Evolutionary conservation across 2,113 vertebrate genomes (phyloP).

Genomic region (Syngnathus floridae): DNA sequence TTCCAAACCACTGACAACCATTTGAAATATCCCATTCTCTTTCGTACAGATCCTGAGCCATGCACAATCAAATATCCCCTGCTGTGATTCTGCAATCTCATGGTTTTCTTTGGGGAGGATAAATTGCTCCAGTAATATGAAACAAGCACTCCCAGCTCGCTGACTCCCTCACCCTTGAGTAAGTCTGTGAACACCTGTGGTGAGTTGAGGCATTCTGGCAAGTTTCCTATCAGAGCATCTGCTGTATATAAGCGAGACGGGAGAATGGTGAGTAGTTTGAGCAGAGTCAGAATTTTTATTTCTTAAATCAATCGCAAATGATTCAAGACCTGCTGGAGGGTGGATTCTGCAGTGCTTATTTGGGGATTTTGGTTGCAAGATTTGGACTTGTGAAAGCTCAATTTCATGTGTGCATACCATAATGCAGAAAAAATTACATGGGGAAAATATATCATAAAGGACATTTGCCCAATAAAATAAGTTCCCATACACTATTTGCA

Average conservation of each 20-base stretch:
- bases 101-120: conserved; percentile 54
- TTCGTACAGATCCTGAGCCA: conserved; percentile 23
- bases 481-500: not conserved
- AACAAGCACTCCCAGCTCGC: conserved; percentile 41
- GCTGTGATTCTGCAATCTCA: conserved; percentile 41
- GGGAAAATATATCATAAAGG: too few species aligned
- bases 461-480: too few species aligned
- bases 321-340: conserved; percentile 44
- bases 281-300: conserved; percentile 42
- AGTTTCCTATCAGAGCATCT: conserved; percentile 65
- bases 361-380: conserved; percentile 14
- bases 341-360: conserved; percentile 26
- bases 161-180: conserved; percentile 48
- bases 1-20: conserved; percentile 10
- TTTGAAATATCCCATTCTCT: conserved; percentile 28
- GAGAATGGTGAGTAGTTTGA: conserved; percentile 44
- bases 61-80: conserved; percentile 42
- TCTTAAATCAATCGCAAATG: conserved; percentile 50
- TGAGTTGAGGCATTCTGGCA: conserved; percentile 54
- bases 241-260: conserved; percentile 47
- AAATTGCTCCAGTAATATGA: conserved; percentile 51
- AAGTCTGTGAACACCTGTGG: conserved; percentile 54
- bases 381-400: conserved; percentile 8
- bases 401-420: not conserved
- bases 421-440: too few species aligned